Conservation (phyloP, 2,797 vertebrate genomes). For the Oryzias sinensis region DNA sequence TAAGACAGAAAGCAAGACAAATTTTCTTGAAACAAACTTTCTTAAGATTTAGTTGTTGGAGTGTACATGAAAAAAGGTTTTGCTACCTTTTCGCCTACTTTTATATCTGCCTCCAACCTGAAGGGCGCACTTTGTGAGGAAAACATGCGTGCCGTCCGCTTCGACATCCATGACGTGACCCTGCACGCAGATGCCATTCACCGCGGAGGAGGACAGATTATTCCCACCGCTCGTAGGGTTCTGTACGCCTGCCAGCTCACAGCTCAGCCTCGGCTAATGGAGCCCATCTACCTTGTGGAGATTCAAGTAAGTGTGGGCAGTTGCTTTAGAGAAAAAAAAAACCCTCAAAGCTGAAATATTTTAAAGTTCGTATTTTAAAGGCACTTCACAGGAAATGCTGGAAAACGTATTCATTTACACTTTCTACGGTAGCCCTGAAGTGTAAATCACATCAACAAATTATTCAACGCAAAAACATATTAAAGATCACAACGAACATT, state of each 20-base stretch:
- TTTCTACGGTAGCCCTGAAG: no score
- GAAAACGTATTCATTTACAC: no score
- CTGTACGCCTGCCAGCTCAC: slow-evolving; percentile 92
- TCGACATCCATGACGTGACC: slow-evolving; percentile 92
- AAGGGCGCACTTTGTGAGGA: slow-evolving; percentile 93
- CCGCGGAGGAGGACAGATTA: slow-evolving; percentile 93
- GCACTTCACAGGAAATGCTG: no score
- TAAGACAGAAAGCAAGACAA: no score
- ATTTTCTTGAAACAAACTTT: no score
- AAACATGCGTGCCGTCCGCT: slow-evolving; percentile 89
- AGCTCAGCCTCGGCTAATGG: slow-evolving; percentile 89
- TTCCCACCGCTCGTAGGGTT: slow-evolving; percentile 90
- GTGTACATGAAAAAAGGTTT: no score
- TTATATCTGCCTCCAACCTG: not conserved
- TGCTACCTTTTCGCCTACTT: not conserved
- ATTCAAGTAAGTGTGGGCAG: slow-evolving; percentile 83
- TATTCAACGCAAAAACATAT: no score
- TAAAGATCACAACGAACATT: no score
- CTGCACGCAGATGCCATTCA: slow-evolving; percentile 94
- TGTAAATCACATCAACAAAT: no score
- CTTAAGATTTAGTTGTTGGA: no score
- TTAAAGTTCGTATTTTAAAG: no score
- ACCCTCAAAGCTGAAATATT: not conserved
- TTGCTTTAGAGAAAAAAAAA: not conserved
- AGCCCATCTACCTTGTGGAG: slow-evolving; percentile 95